phyloP scores from a whole-genome alignment of 2,888 invertebrate genomes.

The Platynereis dumerilii region DNA sequence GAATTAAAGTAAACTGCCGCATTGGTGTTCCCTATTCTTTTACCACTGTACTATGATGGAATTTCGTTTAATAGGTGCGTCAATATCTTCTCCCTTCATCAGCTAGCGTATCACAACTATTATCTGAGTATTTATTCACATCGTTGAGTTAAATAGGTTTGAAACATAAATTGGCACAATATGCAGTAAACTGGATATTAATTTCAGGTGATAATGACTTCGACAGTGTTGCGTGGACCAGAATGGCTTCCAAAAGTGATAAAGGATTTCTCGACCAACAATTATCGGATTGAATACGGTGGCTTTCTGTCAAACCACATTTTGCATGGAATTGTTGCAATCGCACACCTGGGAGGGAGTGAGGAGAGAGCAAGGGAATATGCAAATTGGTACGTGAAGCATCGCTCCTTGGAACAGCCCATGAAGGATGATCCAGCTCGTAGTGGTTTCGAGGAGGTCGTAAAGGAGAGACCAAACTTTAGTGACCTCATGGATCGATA shows the following conservation, averaged over 20 bases:
- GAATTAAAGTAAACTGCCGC: too few species aligned
- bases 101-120: too few species aligned
- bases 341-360: constrained; percentile 1
- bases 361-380: neutral
- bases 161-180: too few species aligned
- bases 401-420: neutral
- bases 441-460: neutral
- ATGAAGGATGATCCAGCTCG: neutral
- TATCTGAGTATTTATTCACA: too few species aligned
- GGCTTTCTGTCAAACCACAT: constrained; percentile 3
- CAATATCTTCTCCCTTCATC: too few species aligned
- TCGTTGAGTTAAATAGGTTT: too few species aligned
- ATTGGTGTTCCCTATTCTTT: too few species aligned
- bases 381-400: neutral
- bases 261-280: neutral
- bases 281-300: constrained; percentile 2
- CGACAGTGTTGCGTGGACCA: neutral
- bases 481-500: neutral
- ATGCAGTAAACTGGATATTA: too few species aligned
- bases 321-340: constrained; percentile 6
- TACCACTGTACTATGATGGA: too few species aligned
- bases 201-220: too few species aligned
- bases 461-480: neutral
- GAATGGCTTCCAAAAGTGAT: neutral
- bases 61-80: too few species aligned